phyloP scores from a whole-genome alignment of 1,140 invertebrate genomes.

The Mizuhopecten yessoensis region DNA sequence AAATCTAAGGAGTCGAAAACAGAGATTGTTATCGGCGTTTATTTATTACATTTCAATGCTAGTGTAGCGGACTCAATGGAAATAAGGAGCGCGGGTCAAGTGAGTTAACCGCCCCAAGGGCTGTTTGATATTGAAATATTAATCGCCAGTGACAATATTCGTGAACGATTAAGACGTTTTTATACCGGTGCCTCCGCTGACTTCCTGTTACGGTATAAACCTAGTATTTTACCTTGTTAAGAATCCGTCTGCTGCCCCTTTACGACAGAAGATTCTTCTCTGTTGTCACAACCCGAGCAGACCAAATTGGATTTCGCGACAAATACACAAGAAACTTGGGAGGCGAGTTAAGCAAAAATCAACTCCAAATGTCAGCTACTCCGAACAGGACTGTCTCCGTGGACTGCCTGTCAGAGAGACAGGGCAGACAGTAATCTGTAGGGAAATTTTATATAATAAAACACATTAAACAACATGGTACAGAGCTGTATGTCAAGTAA shows the following conservation, averaged over 20 bases:
- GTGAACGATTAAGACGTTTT: neutral
- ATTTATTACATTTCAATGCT: neutral
- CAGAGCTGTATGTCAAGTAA: neutral
- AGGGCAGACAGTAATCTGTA: neutral
- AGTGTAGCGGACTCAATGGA: neutral
- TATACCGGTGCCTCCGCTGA: neutral
- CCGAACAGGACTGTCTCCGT: neutral
- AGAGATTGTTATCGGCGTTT: neutral
- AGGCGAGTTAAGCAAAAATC: neutral
- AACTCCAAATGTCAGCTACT: neutral
- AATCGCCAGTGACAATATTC: neutral
- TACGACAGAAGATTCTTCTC: constrained; percentile 5
- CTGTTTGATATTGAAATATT: constrained; percentile 13
- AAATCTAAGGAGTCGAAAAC: neutral
- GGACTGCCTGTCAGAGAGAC: neutral
- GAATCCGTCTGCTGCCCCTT: neutral
- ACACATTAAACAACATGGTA: neutral
- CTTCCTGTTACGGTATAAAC: constrained; percentile 20
- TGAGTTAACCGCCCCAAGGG: neutral
- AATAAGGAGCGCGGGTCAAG: neutral
- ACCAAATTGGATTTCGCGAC: neutral
- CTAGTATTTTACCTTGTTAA: constrained; percentile 13
- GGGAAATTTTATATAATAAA: constrained; percentile 24
- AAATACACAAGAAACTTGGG: constrained; percentile 8
- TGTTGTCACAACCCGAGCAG: constrained; percentile 29